Evolutionary conservation across 2,113 vertebrate species (phyloP), one percentile per base, ranked within the genome.

Genomic region (Daphoenositta chrysoptera): DNA sequence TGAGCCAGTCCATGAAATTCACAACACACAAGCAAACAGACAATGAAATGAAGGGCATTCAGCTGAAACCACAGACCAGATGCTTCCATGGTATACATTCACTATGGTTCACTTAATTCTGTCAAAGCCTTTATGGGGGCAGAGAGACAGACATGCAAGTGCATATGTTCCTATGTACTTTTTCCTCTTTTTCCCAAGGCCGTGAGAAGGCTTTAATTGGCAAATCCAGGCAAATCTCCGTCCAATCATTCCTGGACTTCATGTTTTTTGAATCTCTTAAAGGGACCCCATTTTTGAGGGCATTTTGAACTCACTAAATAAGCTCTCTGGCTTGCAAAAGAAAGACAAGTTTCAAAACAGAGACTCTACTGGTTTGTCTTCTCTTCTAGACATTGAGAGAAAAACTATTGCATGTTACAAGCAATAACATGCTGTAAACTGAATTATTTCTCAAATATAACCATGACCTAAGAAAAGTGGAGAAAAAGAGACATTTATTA

Each of bases 41-140:
- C 95, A 94, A 76, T 87, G 92, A 89, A 92, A 72, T 39, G 72
- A 92, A 96, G 79, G 54, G 97, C 83, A 51, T 87, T 93, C 96
- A 86, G 93, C 92, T 96, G 97, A 96, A 96, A 93, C 90, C 45
- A 44, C 64, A 90, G 82, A 84, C 91, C 97, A 96, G 95, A 94
- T 95, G 97, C 90, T 96, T 90, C 90, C 70, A 69, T 68, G 83
- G 48, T 88, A 39, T 53, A 78, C 44, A 78, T 87, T 84, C 83
- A 83, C 45, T 58, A 82, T 20, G 96, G 94, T 93, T 96, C 97
- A 87, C 91, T 96, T 94, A 64, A 84, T 97, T 89, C 97, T 91
- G 87, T 97, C 96, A 97, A 79, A 96, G 82, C 80, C 95, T 83
- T 95, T 93, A 93, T 56, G 78, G 92, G 9, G 3, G 63, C 33